These are phyloP conservation scores for Ormyrus labotus DNA, from an alignment of 2,888 invertebrate species.

Conservation along the genomic window DNA sequence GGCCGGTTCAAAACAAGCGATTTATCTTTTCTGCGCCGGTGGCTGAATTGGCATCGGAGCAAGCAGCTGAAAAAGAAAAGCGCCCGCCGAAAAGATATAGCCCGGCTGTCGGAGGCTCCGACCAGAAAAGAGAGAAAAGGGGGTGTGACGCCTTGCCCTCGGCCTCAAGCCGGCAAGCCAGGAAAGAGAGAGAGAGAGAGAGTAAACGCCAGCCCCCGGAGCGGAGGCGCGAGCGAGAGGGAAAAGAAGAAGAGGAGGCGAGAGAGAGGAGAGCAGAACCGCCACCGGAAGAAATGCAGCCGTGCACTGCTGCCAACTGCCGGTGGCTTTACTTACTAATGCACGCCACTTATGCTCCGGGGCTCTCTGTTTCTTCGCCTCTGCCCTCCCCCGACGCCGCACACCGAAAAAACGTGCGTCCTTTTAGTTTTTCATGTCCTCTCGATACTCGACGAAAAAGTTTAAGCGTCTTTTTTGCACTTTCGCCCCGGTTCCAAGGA, in stretches of 20 bases:
- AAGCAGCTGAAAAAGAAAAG: slow-evolving; percentile 65
- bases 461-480: slow-evolving; percentile 1
- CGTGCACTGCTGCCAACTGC: slow-evolving; percentile 57
- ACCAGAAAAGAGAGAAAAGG: slow-evolving; percentile 49
- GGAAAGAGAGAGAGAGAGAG: slow-evolving; percentile 47
- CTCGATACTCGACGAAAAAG: slow-evolving; percentile 39
- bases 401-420: slow-evolving; percentile 16
- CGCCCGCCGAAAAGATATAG: slow-evolving; percentile 66
- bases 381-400: not conserved
- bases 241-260: not conserved
- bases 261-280: slow-evolving; percentile 18
- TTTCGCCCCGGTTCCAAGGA: not conserved
- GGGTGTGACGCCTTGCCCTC: slow-evolving; percentile 41
- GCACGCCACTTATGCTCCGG: slow-evolving; percentile 50
- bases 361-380: slow-evolving; percentile 4
- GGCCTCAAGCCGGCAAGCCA: too few species aligned
- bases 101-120: slow-evolving; percentile 55
- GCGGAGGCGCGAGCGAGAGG: not conserved
- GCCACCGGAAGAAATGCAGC: slow-evolving; percentile 55
- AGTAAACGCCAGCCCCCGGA: slow-evolving; percentile 4
- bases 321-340: slow-evolving; percentile 56
- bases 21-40: slow-evolving; percentile 71
- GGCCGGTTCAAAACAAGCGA: slow-evolving; percentile 70
- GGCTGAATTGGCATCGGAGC: slow-evolving; percentile 66
- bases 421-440: slow-evolving; percentile 11